Evolutionary conservation across 2,888 invertebrate species (phyloP).

Genomic region (Escarpia spicata): DNA sequence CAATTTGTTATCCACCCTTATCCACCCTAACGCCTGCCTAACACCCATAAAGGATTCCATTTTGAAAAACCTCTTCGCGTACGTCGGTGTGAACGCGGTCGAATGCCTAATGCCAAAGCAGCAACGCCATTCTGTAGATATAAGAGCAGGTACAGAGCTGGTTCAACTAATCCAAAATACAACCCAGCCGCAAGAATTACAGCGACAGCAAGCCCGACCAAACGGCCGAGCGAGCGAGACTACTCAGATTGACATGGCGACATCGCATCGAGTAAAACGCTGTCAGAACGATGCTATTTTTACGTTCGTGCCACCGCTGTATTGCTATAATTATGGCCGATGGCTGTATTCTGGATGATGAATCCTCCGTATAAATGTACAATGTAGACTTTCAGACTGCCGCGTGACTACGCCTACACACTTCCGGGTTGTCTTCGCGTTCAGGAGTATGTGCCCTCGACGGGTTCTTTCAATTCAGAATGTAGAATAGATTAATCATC

Average conservation of each 20-base stretch:
- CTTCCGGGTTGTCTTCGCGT: background rate
- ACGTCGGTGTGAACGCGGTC: background rate
- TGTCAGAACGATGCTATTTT: background rate
- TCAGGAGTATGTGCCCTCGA: background rate
- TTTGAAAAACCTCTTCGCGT: no score
- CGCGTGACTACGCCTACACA: background rate
- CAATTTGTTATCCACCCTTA: no score
- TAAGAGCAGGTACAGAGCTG: background rate
- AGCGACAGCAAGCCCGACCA: background rate
- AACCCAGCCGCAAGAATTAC: background rate
- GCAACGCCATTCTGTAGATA: background rate
- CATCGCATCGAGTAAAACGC: background rate
- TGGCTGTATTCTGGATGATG: background rate
- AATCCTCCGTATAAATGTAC: background rate
- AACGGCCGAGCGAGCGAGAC: background rate
- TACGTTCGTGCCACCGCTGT: background rate
- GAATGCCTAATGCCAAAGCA: background rate
- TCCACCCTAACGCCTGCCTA: no score
- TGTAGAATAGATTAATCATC: no score
- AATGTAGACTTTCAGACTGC: background rate
- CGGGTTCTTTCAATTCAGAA: background rate
- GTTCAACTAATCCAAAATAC: background rate
- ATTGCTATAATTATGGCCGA: background rate
- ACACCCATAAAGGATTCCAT: no score
- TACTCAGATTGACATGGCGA: background rate